Conservation (phyloP, 2,113 vertebrate genomes). For the Phaethornis superciliosus region DNA sequence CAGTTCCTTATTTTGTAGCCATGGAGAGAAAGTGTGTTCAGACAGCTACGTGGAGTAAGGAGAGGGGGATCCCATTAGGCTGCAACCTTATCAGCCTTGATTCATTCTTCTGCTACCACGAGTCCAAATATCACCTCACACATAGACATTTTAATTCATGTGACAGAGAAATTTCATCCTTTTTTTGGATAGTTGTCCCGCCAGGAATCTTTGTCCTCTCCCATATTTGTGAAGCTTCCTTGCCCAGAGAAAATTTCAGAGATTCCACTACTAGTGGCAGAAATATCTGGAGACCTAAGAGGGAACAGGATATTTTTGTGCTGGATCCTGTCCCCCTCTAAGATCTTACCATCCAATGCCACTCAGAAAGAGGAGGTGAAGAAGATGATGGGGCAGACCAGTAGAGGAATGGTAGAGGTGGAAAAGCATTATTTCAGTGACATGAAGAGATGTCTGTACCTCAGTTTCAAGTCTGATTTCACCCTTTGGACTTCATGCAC, state of each 20-base stretch:
- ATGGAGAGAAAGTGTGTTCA: neutral
- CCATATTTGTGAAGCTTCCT: neutral
- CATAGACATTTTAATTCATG: neutral
- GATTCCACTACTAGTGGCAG: neutral
- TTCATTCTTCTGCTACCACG: neutral
- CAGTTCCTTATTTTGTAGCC: neutral
- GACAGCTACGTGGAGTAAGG: neutral
- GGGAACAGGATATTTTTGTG: neutral
- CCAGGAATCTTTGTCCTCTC: neutral
- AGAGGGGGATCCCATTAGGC: neutral
- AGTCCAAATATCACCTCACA: neutral
- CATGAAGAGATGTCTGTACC: neutral
- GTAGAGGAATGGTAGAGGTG: neutral
- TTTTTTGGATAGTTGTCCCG: neutral
- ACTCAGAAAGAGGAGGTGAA: neutral
- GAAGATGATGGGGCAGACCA: neutral
- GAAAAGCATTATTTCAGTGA: neutral
- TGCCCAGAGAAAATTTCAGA: neutral
- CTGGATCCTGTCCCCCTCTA: neutral
- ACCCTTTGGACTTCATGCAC: neutral
- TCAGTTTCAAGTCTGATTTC: neutral
- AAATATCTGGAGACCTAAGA: neutral
- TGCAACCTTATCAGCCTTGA: neutral
- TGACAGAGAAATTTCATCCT: neutral
- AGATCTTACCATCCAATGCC: neutral